Base-by-base conservation (phyloP, 2,113 vertebrate species). In the Hyaena hyaena region DNA sequence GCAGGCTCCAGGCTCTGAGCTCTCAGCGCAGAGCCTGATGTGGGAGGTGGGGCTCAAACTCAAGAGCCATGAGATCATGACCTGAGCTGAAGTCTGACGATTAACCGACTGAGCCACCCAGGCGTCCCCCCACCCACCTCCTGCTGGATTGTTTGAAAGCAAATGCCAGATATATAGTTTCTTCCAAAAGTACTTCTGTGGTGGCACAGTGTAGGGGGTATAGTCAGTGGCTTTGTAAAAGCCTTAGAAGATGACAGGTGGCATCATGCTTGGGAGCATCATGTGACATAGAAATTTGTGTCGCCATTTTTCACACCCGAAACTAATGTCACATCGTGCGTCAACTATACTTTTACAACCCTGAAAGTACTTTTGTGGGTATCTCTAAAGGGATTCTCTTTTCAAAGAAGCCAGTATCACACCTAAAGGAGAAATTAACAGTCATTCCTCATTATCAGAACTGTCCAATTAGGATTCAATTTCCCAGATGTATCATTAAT, bases 401-500 rank as follows among this genome's bases (percentile, higher is more conserved):
- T 24, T 45, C 10, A 39, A 79, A 93, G 50, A 93, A 81, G 28
- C 23, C 58, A 5, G 12, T 3, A 7, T 55, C 50, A 28, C 2
- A 15, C 15, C 3, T 45, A 74, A 63, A 43, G 24, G 7, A 74
- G 53, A 91, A 53, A 80, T n/a, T 15, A 65, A 9, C 16, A 26
- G 33, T 10, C 4, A 63, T 89, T 77, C 35, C 21, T 43, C 66
- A 31, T 48, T 55, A 58, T 73, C 33, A 4, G 31, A 14, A 4
- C 11, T 48, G 7, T 50, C 31, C 12, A 7, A 31, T 31, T 31
- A 39, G 84, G 23, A 23, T 21, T 28, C n/a, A 1, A 0, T 65
- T 74, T 58, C 48, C 28, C n/a, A 3, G 2, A 39, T 16, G 26
- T n/a, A 77, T 35, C 55, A 9, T 55, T 45, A 76, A 15, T 16